Evolutionary conservation across 2,797 vertebrate species (phyloP), one percentile per base, ranked within the genome.

Genomic region (Oreochromis grahami): DNA sequence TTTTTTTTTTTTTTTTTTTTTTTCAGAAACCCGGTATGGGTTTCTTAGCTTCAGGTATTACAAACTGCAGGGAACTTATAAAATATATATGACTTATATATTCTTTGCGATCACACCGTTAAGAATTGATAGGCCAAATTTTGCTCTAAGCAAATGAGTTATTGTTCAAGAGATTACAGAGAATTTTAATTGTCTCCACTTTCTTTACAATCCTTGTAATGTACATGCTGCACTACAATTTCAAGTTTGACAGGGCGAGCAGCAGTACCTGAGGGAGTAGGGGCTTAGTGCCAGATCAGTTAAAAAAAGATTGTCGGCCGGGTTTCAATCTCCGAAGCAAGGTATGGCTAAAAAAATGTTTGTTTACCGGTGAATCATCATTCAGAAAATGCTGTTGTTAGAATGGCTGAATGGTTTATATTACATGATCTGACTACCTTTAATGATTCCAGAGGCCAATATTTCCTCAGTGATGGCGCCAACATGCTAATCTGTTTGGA

Each of bases 371-470:
- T 72, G 9, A 82, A 34, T n/a, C 41, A 83, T 55, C 55, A 74
- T 63, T 78, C n/a, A 65, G 19, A 81, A 45, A 80, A 55, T 4
- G 80, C 29, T 26, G 38, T 50, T 70, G 58, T 82, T 63, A 81
- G 56, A 43, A 8, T 63, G 14, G 6, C 21, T 52, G n/a, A 76
- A 78, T 51, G 50, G 29, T 86, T 81, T 41, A 84, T 76, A 78
- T 81, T 17, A 55, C 63, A 88, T 45, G 51, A 86, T 85, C 38
- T 80, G 63, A 86, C 21, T 43, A 77, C 76, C 56, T 86, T 55
- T 65, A 80, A 3, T 29, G 34, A 60, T 26, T n/a, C 82, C 51
- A 76, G 43, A 63, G 56, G 53, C 70, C 48, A 80, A 74, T 24
- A 36, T 21, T 48, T 86, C 36, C 53, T 77, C 51, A 50, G 17